Percentiles rank a stretch among this genome's conserved stretches.
Evolutionary conservation across 2,113 vertebrate genomes (phyloP).

Genomic region (Colinus virginianus): DNA sequence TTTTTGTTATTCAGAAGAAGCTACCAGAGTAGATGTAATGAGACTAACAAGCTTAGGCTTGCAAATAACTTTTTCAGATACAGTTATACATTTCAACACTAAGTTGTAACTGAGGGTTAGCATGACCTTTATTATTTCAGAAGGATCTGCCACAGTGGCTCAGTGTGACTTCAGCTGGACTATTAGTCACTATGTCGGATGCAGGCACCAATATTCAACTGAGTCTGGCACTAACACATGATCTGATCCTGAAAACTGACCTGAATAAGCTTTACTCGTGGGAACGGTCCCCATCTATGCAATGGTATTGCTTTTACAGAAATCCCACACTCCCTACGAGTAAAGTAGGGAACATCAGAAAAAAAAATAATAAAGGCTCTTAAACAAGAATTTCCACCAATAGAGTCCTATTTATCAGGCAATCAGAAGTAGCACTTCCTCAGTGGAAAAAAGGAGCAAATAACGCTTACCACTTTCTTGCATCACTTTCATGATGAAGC

Average conservation of each 20-base stretch:
- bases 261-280: conserved; percentile 7
- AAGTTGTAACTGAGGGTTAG: conserved; percentile 47
- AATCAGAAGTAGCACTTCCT: background rate
- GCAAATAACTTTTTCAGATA: conserved; percentile 46
- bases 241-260: conserved; percentile 70
- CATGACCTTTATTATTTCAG: conserved; percentile 58
- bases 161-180: conserved; percentile 29
- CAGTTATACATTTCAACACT: conserved; percentile 47
- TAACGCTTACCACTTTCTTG: background rate
- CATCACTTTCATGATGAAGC: background rate
- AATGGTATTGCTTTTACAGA: background rate
- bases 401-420: background rate
- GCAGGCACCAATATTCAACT: background rate
- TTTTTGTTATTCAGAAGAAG: background rate
- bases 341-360: background rate
- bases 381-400: background rate
- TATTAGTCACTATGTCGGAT: conserved; percentile 5
- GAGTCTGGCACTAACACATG: background rate
- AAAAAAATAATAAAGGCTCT: background rate
- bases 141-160: conserved; percentile 24
- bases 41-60: conserved; percentile 12
- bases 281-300: background rate
- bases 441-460: background rate
- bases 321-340: background rate
- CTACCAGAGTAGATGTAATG: background rate